Evolutionary conservation across 2,797 vertebrate genomes (phyloP).

Genomic region (Gobio occitaniae): DNA sequence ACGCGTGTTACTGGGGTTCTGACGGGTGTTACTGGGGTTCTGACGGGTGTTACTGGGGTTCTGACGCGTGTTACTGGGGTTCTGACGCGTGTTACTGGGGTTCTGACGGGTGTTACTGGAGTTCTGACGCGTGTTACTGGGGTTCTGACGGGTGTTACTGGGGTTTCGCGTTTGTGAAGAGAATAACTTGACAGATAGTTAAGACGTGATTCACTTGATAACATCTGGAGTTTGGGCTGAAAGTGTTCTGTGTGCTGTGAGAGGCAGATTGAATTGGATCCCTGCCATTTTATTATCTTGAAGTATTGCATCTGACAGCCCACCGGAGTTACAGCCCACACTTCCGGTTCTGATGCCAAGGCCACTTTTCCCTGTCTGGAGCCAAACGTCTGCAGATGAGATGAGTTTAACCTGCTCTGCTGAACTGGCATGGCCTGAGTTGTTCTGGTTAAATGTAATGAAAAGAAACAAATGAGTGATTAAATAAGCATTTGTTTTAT

Average conservation of each 20-base stretch:
- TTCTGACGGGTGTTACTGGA: too few relatives aligned
- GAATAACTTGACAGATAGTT: neutral
- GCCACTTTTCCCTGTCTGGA: constrained; percentile 3
- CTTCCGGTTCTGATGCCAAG: constrained; percentile 21
- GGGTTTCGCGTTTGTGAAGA: neutral
- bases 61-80: neutral
- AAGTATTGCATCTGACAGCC: constrained; percentile 49
- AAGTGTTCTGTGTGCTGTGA: neutral
- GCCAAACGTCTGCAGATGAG: neutral
- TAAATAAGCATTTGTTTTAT: neutral
- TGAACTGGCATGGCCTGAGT: neutral
- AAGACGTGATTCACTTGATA: neutral
- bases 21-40: neutral
- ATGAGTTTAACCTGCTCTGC: neutral
- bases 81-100: neutral
- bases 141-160: neutral
- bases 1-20: neutral
- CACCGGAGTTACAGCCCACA: constrained; percentile 14
- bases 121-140: neutral
- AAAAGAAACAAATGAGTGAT: neutral
- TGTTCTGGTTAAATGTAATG: neutral
- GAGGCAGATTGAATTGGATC: constrained; percentile 20
- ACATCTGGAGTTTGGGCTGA: neutral
- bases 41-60: neutral
- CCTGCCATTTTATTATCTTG: constrained; percentile 47